These are phyloP conservation scores for Polyergus mexicanus DNA, from an alignment of 1,140 invertebrate genomes.

Conservation along the genomic window DNA sequence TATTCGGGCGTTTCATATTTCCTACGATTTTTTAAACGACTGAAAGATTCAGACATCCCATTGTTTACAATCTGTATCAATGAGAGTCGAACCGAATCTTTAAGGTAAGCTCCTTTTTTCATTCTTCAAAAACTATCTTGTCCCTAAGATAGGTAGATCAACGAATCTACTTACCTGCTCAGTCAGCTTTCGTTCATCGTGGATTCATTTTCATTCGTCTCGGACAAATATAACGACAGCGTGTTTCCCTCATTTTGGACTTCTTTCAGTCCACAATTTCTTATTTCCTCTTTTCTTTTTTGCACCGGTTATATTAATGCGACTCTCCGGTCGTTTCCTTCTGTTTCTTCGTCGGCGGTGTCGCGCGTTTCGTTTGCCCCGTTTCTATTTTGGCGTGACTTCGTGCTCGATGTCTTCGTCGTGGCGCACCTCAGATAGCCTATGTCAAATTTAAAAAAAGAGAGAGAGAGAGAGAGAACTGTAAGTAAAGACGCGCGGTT, in stretches of 20 bases:
- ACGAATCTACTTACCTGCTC: neutral
- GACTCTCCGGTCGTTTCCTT: conserved; percentile 59
- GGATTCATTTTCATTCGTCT: conserved; percentile 33
- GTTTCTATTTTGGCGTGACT: conserved; percentile 78
- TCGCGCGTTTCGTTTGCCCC: conserved; percentile 67
- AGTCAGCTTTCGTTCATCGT: neutral
- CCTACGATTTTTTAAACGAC: neutral
- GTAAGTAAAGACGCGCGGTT: neutral
- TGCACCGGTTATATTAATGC: conserved; percentile 77
- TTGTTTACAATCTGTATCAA: neutral
- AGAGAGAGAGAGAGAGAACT: neutral
- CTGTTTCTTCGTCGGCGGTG: conserved; percentile 50
- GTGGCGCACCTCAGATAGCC: conserved; percentile 53
- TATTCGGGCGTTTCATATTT: neutral
- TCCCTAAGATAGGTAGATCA: neutral
- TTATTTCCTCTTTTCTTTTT: conserved; percentile 3
- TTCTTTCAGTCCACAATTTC: conserved; percentile 74
- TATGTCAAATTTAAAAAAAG: conserved; percentile 46
- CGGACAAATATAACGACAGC: neutral
- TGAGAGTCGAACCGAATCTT: neutral
- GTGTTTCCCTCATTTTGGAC: conserved; percentile 77
- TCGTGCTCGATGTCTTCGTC: neutral
- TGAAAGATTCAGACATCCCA: neutral
- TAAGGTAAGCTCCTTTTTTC: neutral
- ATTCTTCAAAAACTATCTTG: too few species aligned